phyloP scores from a whole-genome alignment of 2,797 vertebrate species.

The Rhincodon typus region DNA sequence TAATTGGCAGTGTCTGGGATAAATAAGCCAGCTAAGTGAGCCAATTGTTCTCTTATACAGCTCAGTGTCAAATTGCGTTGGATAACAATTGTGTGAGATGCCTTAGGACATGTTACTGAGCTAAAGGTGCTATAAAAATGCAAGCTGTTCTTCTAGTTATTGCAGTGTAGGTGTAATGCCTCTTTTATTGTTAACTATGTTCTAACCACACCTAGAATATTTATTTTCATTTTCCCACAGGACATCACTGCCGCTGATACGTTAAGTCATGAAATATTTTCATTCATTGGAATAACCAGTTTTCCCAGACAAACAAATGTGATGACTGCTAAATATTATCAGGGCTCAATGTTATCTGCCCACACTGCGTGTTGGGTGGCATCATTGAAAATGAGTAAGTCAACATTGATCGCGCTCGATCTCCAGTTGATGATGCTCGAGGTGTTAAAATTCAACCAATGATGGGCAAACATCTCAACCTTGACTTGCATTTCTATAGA shows the following conservation, averaged over 20 bases:
- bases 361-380: neutral
- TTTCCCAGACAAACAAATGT: neutral
- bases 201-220: neutral
- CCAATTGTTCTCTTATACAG: too few species aligned
- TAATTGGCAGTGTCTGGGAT: too few species aligned
- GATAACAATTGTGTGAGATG: too few species aligned
- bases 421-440: neutral
- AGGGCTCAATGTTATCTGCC: neutral
- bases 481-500: neutral
- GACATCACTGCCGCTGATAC: neutral
- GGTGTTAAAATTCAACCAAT: neutral
- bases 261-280: neutral
- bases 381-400: neutral
- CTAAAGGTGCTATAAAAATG: too few species aligned
- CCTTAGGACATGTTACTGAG: too few species aligned
- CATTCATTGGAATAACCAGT: neutral
- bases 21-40: too few species aligned
- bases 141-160: too few species aligned
- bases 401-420: neutral
- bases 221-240: neutral
- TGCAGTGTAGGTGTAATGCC: too few species aligned
- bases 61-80: too few species aligned
- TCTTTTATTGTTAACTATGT: neutral
- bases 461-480: neutral
- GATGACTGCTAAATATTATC: neutral